Evolutionary conservation across 2,113 vertebrate species (phyloP), one percentile per base, ranked within the genome.

Genomic region (Parus major): DNA sequence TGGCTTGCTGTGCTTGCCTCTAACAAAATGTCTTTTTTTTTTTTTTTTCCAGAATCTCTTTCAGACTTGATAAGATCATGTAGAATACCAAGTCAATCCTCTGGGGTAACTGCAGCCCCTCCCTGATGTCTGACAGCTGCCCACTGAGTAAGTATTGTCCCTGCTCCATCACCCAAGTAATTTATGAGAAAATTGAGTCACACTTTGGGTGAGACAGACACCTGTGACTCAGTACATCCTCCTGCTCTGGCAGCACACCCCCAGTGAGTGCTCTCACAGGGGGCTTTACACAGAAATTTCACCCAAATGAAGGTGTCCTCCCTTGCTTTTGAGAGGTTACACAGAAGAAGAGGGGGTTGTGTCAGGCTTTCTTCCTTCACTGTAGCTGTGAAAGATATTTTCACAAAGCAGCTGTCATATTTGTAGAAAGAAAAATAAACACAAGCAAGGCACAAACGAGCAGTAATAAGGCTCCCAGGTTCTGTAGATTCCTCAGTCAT

Each of bases 11-110:
- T 82, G 18, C 66, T 91, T 86, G 41, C 17, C 36, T 46, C 35
- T 42, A 25, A 18, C 5, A 52, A 53, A 41, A 22, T 3, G 4
- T 13, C 10, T 27, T 33, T 11, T 5, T 8, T 0, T 17, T 23
- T 29, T 22, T 23, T 12, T 3, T 7, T 1, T 2, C 15, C 33
- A 63, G 15, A 36, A 63, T 77, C 9, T 41, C 71, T 83, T 90
- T 69, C 65, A 55, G 39, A 46, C 9, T 82, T 64, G 9, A 1
- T 68, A 68, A 64, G 35, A 49, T 27, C 5, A 0, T 11, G 19
- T 28, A 60, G 72, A 86, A 77, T 28, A 65, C 10, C 9, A 69
- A n/a, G 21, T 31, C 3, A 3, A 7, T 61, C 21, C 59, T 73
- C 41, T 46, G 22, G 42, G 36, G 42, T 53, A 49, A 31, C 33